Evolutionary conservation across 2,113 vertebrate species (phyloP).

Genomic region (Fregata magnificens): DNA sequence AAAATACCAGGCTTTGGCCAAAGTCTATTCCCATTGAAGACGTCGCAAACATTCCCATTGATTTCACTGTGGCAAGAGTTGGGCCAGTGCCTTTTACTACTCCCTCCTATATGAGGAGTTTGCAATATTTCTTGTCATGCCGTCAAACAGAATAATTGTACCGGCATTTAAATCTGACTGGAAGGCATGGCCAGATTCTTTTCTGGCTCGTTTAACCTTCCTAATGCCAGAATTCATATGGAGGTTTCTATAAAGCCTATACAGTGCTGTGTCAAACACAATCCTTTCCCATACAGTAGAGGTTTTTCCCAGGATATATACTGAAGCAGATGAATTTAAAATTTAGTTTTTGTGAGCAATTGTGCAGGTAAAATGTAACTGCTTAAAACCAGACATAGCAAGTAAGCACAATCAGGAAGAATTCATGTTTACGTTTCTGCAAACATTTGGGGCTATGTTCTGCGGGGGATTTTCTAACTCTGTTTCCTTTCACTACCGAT

Average conservation of each 20-base stretch:
- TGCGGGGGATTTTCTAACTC: background rate
- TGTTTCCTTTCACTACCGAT: background rate
- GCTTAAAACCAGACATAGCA: background rate
- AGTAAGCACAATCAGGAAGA: background rate
- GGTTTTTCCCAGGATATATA: background rate
- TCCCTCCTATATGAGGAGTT: background rate
- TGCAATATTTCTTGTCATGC: slow-evolving; percentile 25
- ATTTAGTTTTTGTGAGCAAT: background rate
- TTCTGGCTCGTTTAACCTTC: slow-evolving; percentile 25
- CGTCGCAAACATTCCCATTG: background rate
- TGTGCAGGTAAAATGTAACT: background rate
- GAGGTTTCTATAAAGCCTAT: background rate
- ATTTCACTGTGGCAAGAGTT: background rate
- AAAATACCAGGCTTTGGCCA: background rate
- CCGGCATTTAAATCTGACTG: background rate
- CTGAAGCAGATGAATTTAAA: background rate
- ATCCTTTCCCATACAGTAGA: background rate
- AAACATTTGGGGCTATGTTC: background rate
- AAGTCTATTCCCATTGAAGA: background rate
- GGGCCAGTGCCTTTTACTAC: background rate
- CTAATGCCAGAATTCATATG: background rate
- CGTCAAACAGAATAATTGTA: slow-evolving; percentile 28
- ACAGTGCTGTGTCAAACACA: background rate
- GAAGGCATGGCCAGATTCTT: background rate
- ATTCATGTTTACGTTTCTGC: background rate